Base-by-base conservation (phyloP, 2,888 invertebrate species). In the Homarus gammarus region DNA sequence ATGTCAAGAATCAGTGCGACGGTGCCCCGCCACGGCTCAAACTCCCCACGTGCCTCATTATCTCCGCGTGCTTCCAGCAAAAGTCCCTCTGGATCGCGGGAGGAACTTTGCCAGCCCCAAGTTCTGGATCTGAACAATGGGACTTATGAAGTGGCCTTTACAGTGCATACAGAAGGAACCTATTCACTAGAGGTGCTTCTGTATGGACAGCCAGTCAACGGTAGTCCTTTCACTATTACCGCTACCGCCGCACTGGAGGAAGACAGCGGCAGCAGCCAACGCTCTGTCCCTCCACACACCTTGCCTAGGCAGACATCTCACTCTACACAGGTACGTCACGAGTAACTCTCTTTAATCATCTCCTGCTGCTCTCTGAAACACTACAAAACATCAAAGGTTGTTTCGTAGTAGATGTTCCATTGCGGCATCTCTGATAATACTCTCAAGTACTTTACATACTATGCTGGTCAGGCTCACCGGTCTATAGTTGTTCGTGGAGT, bases 181-280 rank as follows among this genome's bases (percentile, higher is more conserved):
- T 94, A 94, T 92, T 92, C 93, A 33, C 92, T 94, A 90, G 93
- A 93, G 72, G 93, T 94, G 36, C 93, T 93, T 73, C 92, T 94
- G 44, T 94, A 93, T 92, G 94, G 94, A 31, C 93, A 93, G 90
- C 94, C 94, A 84, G 94, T 94, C 84, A 94, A 93, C 87, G 94
- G 94, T 22, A 94, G 94, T 61, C 94, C 94, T 1, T 94, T 94
- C 93, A 93, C 75, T 31, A 73, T 84, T n/a, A 49, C 84, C 40
- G 90, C 82, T 51, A 82, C 73, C 38, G 82, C 81, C 15, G 81
- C 83, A 8, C 31, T 51, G 56, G 90, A 90, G 22, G 90, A 91
- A 18, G 91, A 89, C 92, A 61, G 93, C 93, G 38, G 93, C 93
- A 36, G 87, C 72, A 87, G 79, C 61, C 87, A 87, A n/a, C 72